These are phyloP conservation scores for Empis stercorea DNA, from an alignment of 2,888 invertebrate genomes.

Conservation along the genomic window DNA sequence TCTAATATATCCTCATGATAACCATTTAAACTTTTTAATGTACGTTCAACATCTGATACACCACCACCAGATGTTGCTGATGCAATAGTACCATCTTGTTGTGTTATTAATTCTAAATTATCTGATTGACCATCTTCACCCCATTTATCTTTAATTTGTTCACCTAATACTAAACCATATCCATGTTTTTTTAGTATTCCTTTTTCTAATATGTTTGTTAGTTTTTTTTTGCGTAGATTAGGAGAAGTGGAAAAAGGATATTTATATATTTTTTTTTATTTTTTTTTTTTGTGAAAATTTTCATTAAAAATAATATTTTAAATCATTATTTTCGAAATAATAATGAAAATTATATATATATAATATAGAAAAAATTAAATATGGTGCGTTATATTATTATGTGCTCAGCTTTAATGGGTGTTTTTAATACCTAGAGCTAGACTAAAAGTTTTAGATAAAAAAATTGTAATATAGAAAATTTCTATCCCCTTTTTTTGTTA, in stretches of 20 bases:
- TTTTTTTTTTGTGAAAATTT: too few relatives aligned
- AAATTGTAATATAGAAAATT: too few relatives aligned
- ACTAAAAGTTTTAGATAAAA: too few relatives aligned
- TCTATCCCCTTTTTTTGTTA: too few relatives aligned
- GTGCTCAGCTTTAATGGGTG: too few relatives aligned
- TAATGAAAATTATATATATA: too few relatives aligned
- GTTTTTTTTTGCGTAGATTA: background rate
- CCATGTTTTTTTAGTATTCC: conserved; percentile 82
- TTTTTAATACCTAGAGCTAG: too few relatives aligned
- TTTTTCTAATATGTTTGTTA: conserved; percentile 52
- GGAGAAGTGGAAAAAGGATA: conserved; percentile 4
- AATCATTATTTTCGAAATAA: too few relatives aligned
- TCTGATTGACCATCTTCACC: conserved; percentile 59
- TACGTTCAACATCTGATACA: conserved; percentile 70
- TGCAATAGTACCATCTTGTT: conserved; percentile 55
- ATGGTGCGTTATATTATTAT: too few relatives aligned
- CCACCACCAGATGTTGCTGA: conserved; percentile 42
- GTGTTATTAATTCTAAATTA: conserved; percentile 52
- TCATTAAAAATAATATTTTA: too few relatives aligned
- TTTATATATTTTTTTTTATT: background rate
- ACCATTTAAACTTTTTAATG: conserved; percentile 77
- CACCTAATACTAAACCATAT: conserved; percentile 59
- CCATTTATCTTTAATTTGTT: conserved; percentile 63
- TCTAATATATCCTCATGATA: conserved; percentile 87
- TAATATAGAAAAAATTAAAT: too few relatives aligned